Evolutionary conservation across 2,888 invertebrate genomes (phyloP).

Genomic region (Idaea straminata): DNA sequence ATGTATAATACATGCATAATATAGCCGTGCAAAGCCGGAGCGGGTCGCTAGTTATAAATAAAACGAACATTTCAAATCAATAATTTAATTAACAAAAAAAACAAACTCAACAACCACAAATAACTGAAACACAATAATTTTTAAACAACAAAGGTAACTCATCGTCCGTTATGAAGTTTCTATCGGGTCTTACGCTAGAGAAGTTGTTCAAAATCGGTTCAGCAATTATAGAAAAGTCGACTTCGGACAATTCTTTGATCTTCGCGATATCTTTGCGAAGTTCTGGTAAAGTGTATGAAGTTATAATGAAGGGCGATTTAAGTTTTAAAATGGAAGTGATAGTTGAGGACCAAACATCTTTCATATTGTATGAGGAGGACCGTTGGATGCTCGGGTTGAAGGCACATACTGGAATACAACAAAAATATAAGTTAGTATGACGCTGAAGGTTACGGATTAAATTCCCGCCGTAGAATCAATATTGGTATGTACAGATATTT

Average conservation of each 20-base stretch:
- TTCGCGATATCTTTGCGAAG: conserved; percentile 81
- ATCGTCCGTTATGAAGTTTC: conserved; percentile 87
- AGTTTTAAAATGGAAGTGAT: conserved; percentile 78
- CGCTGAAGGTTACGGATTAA: too few relatives aligned
- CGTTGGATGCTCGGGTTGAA: conserved; percentile 78
- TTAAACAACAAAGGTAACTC: conserved; percentile 85
- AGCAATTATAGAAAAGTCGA: conserved; percentile 70
- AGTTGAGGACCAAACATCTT: conserved; percentile 84
- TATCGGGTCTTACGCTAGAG: conserved; percentile 84
- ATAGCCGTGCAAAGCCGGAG: too few relatives aligned
- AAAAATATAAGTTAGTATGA: neutral
- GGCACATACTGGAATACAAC: conserved; percentile 80
- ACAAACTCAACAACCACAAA: conserved; percentile 53
- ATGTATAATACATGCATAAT: too few relatives aligned
- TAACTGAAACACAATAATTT: conserved; percentile 82
- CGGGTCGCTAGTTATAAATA: too few relatives aligned
- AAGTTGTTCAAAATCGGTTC: conserved; percentile 82
- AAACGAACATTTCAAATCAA: conserved; percentile 6
- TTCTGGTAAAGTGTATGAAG: conserved; percentile 84
- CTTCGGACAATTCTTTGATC: conserved; percentile 73
- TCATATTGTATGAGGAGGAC: conserved; percentile 80
- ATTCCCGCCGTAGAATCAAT: neutral
- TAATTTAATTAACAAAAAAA: conserved; percentile 27
- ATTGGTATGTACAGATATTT: too few relatives aligned
- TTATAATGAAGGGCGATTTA: conserved; percentile 81